Percentiles rank a stretch among this genome's conserved stretches.
Evolutionary conservation across 2,113 vertebrate species (phyloP).

Genomic region (Podarcis raffonei): DNA sequence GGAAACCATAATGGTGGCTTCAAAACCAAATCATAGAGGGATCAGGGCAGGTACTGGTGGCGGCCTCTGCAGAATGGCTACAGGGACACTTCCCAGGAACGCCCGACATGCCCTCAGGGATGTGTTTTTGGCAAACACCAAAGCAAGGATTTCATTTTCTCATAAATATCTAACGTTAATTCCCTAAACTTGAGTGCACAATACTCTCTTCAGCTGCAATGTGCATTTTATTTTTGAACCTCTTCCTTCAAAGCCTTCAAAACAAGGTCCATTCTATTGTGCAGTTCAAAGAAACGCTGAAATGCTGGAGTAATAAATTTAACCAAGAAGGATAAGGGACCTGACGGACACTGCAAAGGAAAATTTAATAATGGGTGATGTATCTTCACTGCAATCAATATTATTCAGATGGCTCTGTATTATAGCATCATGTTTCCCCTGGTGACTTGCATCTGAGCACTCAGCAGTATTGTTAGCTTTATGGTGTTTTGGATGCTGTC

Average conservation of each 20-base stretch:
- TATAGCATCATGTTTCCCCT: constrained; percentile 11
- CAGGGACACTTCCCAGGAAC: neutral
- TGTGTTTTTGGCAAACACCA: neutral
- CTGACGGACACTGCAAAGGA: constrained; percentile 13
- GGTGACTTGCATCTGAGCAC: constrained; percentile 12
- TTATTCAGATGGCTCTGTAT: constrained; percentile 19
- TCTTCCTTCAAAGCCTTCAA: neutral
- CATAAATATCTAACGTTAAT: neutral
- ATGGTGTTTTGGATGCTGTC: constrained; percentile 17
- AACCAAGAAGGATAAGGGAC: constrained; percentile 9
- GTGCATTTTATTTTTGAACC: constrained; percentile 9
- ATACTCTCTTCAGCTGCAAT: neutral
- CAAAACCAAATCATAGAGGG: neutral
- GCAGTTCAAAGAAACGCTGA: constrained; percentile 10
- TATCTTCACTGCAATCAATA: constrained; percentile 19
- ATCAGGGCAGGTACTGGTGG: neutral
- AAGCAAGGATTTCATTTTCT: neutral
- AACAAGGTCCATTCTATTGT: neutral
- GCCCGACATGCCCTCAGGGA: neutral
- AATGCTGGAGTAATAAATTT: neutral
- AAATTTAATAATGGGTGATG: constrained; percentile 23
- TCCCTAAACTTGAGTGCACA: neutral
- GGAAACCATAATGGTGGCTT: too few relatives aligned
- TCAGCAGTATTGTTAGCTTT: neutral
- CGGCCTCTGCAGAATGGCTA: neutral